phyloP scores from a whole-genome alignment of 2,797 vertebrate species.

The Eremophila alpestris region DNA sequence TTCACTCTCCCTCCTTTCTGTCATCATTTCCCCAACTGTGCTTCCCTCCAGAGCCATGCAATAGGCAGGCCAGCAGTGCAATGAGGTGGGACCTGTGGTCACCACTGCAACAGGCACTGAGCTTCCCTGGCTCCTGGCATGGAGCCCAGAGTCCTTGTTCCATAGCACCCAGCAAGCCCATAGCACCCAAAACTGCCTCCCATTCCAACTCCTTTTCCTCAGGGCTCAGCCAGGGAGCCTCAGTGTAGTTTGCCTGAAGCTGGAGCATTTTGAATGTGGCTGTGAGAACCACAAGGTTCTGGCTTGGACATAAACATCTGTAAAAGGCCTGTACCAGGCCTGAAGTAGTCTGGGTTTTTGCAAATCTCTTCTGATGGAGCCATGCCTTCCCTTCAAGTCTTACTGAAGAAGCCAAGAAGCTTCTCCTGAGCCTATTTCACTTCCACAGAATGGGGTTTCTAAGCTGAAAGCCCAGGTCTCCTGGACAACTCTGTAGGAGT shows the following conservation, averaged over 20 bases:
- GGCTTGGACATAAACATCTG: neutral
- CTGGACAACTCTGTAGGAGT: neutral
- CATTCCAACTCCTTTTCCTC: neutral
- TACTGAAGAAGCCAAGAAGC: neutral
- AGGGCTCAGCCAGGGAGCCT: fast-evolving
- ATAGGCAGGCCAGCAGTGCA: neutral
- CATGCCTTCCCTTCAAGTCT: neutral
- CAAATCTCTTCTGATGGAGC: neutral
- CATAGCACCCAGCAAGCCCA: neutral
- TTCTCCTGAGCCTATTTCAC: neutral
- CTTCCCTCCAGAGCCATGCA: neutral
- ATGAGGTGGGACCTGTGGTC: fast-evolving
- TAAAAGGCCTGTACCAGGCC: neutral
- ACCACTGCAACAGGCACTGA: neutral
- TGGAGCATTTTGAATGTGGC: neutral
- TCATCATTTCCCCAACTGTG: neutral
- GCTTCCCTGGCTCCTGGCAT: neutral
- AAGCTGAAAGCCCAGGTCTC: neutral
- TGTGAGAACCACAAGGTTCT: neutral
- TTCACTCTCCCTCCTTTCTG: neutral
- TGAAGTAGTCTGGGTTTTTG: neutral
- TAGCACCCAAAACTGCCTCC: neutral
- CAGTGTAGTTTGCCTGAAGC: neutral
- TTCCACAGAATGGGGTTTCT: neutral
- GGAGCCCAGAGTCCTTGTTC: fast-evolving